phyloP scores from a whole-genome alignment of 1,140 invertebrate species.

The Carposina sasakii region DNA sequence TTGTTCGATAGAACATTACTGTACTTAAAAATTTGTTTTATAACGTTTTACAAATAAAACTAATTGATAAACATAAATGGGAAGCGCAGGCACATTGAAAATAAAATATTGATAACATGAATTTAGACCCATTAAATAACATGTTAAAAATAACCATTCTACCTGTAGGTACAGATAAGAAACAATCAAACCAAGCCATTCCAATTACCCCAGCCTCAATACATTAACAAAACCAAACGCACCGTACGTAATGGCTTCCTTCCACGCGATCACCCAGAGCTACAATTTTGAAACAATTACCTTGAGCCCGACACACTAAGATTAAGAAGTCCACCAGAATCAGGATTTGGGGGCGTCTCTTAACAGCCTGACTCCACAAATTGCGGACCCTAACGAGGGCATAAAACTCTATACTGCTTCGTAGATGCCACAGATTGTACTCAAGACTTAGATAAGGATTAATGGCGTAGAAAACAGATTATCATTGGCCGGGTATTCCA shows the following conservation, averaged over 20 bases:
- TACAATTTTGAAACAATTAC: constrained; percentile 71
- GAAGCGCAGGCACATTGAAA: too few species aligned
- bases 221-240: not conserved
- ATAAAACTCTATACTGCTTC: constrained; percentile 67
- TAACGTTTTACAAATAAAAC: too few species aligned
- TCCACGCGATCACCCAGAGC: constrained; percentile 19
- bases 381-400: constrained; percentile 68
- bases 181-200: too few species aligned
- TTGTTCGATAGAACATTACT: too few species aligned
- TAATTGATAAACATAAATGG: too few species aligned
- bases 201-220: too few species aligned
- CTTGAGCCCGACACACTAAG: constrained; percentile 63
- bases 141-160: too few species aligned
- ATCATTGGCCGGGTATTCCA: constrained; percentile 70
- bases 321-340: constrained; percentile 70
- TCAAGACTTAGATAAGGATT: constrained; percentile 69
- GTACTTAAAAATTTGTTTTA: too few species aligned
- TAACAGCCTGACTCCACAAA: constrained; percentile 69
- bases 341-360: constrained; percentile 56
- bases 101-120: too few species aligned
- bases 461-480: constrained; percentile 72
- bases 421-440: constrained; percentile 66
- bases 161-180: too few species aligned
- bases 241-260: not conserved
- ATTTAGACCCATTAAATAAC: too few species aligned